Evolutionary conservation across 1,140 invertebrate genomes (phyloP).

Genomic region (Patella vulgata): DNA sequence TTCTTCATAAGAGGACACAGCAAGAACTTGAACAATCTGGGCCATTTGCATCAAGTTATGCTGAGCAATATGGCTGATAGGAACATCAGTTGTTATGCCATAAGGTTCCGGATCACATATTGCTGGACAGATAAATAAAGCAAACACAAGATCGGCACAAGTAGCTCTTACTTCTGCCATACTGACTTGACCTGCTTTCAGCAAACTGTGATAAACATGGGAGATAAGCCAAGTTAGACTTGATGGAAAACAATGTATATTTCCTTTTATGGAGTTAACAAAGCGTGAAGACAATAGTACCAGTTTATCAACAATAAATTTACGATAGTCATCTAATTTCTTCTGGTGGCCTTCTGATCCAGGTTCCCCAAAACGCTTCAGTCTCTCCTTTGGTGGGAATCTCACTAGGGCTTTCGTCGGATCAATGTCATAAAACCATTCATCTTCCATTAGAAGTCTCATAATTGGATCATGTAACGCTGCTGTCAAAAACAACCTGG

Average conservation of each 20-base stretch:
- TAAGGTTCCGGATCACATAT: slow-evolving; percentile 96
- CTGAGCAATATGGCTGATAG: slow-evolving; percentile 88
- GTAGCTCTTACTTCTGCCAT: slow-evolving; percentile 71
- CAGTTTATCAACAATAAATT: slow-evolving; percentile 77
- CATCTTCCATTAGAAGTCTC: slow-evolving; percentile 91
- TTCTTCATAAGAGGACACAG: slow-evolving; percentile 83
- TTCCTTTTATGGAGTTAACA: slow-evolving; percentile 84
- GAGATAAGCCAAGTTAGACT: slow-evolving; percentile 73
- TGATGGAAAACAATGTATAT: slow-evolving; percentile 91
- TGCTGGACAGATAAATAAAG: slow-evolving; percentile 94
- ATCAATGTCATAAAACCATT: slow-evolving; percentile 92
- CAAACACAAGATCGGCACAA: slow-evolving; percentile 92
- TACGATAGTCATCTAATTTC: slow-evolving; percentile 79
- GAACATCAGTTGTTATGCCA: slow-evolving; percentile 89
- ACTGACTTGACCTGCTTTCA: slow-evolving; percentile 56
- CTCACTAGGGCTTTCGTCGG: slow-evolving; percentile 84
- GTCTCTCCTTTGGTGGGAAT: slow-evolving; percentile 76
- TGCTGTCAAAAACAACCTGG: slow-evolving; percentile 91
- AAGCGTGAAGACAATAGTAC: slow-evolving; percentile 84
- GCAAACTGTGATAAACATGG: slow-evolving; percentile 70
- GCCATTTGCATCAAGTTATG: slow-evolving; percentile 91
- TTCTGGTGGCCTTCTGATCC: slow-evolving; percentile 76
- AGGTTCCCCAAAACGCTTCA: slow-evolving; percentile 83
- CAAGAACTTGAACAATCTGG: slow-evolving; percentile 91
- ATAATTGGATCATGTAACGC: slow-evolving; percentile 92